Conservation (phyloP, 2,888 invertebrate species). For the Congeria kusceri region DNA sequence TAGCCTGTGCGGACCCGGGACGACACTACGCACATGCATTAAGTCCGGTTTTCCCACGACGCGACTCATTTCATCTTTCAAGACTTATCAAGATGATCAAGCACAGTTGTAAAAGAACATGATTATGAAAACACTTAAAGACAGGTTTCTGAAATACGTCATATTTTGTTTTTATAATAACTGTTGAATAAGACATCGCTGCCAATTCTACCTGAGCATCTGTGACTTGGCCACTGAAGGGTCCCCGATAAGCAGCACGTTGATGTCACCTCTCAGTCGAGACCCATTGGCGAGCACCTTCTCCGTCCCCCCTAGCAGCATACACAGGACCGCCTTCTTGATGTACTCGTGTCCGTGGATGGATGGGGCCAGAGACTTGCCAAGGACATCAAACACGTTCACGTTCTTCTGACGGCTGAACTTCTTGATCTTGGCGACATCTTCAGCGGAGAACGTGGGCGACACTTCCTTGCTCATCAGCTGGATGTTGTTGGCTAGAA, state of each 20-base stretch:
- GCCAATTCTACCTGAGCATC: conserved; percentile 85
- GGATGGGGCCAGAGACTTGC: conserved; percentile 97
- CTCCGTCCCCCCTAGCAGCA: conserved; percentile 97
- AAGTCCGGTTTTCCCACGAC: too few relatives aligned
- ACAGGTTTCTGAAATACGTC: too few relatives aligned
- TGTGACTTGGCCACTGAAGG: conserved; percentile 99
- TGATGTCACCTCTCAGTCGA: conserved; percentile 89
- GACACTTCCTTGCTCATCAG: conserved; percentile 94
- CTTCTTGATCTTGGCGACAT: conserved; percentile 95
- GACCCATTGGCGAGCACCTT: conserved; percentile 90
- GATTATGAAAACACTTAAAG: too few relatives aligned
- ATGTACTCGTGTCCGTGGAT: conserved; percentile 99
- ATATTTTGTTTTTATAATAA: too few relatives aligned
- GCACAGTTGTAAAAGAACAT: too few relatives aligned
- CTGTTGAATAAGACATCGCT: too few relatives aligned
- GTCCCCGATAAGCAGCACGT: conserved; percentile 97
- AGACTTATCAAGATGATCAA: too few relatives aligned
- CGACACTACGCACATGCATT: too few relatives aligned
- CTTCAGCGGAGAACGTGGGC: conserved; percentile 91
- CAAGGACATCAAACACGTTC: conserved; percentile 95
- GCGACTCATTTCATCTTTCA: too few relatives aligned
- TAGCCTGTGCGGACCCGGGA: too few relatives aligned
- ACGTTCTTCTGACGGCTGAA: conserved; percentile 87
- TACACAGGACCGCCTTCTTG: conserved; percentile 97
- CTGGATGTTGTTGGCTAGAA: conserved; percentile 97